Conservation (phyloP, 2,113 vertebrate genomes). For the Xenopus laevis region DNA sequence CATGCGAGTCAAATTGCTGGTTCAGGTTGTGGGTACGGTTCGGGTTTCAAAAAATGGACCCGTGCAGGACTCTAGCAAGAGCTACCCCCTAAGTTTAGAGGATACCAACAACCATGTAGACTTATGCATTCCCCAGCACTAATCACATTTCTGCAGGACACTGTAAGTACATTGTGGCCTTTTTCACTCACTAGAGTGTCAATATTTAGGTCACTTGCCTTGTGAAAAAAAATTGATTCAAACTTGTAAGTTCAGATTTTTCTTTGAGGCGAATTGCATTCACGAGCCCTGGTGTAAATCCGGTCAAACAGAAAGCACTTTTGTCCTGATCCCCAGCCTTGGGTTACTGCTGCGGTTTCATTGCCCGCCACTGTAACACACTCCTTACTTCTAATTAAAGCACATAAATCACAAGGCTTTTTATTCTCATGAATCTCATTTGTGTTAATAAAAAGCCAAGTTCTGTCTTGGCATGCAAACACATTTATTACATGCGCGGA, state of each 20-base stretch:
- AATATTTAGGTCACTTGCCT: background rate
- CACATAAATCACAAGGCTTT: slow-evolving; percentile 3
- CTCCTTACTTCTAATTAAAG: slow-evolving; percentile 54
- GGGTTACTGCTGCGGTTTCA: background rate
- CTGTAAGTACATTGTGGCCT: no score
- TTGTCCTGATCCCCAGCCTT: background rate
- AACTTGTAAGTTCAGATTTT: background rate
- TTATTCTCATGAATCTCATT: background rate
- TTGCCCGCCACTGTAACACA: background rate
- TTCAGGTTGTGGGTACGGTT: no score
- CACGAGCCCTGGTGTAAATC: background rate
- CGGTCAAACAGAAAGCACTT: background rate
- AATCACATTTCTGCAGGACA: no score
- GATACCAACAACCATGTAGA: no score
- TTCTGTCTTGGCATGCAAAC: slow-evolving; percentile 55
- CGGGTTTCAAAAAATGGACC: no score
- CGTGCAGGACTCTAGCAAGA: no score
- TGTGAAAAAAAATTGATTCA: background rate
- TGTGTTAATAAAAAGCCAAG: background rate
- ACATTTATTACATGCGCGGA: slow-evolving; percentile 50
- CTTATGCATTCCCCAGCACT: no score
- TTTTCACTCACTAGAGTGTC: background rate
- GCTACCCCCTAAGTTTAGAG: no score
- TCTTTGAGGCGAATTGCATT: background rate
- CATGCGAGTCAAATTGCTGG: no score